A percentile compares a stretch with the other conserved stretches of the same genome.
These are phyloP conservation scores for Trematocara stigmaticum DNA, from an alignment of 2,113 vertebrate species.

Conservation along the genomic window DNA sequence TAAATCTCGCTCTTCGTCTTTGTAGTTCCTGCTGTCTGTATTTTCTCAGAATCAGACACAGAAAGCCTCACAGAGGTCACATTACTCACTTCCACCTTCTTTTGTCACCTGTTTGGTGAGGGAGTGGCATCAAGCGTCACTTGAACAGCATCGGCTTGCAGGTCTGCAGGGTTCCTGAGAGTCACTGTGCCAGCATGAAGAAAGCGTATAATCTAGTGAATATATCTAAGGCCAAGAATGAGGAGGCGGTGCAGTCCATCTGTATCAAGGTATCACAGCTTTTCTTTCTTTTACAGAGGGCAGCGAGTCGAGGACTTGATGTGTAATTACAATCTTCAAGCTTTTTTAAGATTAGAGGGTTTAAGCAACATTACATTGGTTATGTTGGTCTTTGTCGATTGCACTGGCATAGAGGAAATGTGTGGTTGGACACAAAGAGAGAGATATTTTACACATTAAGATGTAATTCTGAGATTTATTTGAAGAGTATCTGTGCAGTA, in stretches of 20 bases:
- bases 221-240: slow-evolving; percentile 50
- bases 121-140: slow-evolving; percentile 16
- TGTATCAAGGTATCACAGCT: slow-evolving; percentile 59
- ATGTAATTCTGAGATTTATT: background rate
- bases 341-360: background rate
- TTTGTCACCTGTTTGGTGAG: slow-evolving; percentile 25
- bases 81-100: slow-evolving; percentile 7
- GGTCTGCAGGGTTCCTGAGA: background rate
- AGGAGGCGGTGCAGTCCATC: slow-evolving; percentile 58
- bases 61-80: slow-evolving; percentile 27
- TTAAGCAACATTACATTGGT: background rate
- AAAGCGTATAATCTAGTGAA: slow-evolving; percentile 60
- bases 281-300: background rate
- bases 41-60: background rate
- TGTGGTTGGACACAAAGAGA: background rate
- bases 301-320: background rate
- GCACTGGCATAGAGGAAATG: background rate
- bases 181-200: slow-evolving; percentile 56
- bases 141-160: background rate
- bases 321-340: background rate
- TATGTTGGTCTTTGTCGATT: background rate
- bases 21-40: background rate
- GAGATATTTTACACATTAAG: background rate
- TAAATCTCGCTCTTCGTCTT: background rate
- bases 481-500: background rate